A percentile compares a stretch with the other conserved stretches of the same genome.
phyloP scores from a whole-genome alignment of 2,888 invertebrate species.

The Synanthedon myopaeformis region DNA sequence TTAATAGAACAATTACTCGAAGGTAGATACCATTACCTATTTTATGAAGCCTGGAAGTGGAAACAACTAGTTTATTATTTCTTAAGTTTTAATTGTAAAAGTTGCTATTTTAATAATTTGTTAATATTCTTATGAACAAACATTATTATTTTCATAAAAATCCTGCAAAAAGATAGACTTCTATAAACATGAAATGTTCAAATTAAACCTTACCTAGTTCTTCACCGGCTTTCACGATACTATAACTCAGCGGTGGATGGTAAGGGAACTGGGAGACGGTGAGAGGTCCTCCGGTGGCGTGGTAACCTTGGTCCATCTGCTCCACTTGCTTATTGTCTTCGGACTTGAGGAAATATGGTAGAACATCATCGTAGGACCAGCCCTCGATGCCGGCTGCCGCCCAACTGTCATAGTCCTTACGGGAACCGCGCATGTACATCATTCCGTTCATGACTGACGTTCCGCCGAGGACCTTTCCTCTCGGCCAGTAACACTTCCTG shows the following conservation, averaged over 20 bases:
- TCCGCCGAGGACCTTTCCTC: slow-evolving; percentile 90
- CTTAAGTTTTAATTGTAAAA: no score
- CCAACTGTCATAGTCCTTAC: slow-evolving; percentile 90
- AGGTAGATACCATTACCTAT: no score
- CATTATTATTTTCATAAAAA: no score
- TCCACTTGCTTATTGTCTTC: slow-evolving; percentile 81
- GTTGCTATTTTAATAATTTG: no score
- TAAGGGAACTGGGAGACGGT: slow-evolving; percentile 87
- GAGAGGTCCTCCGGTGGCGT: slow-evolving; percentile 81
- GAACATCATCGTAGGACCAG: slow-evolving; percentile 90
- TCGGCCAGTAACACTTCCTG: slow-evolving; percentile 84
- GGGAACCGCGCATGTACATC: slow-evolving; percentile 93
- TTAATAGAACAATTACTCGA: no score
- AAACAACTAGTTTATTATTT: no score
- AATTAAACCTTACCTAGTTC: slow-evolving; percentile 72
- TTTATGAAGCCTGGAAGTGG: no score
- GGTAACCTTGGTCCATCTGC: slow-evolving; percentile 81
- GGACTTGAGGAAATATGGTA: slow-evolving; percentile 90
- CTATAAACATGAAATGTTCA: not conserved
- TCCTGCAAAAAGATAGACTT: not conserved
- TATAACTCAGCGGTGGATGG: slow-evolving; percentile 84
- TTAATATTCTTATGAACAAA: no score
- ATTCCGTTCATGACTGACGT: slow-evolving; percentile 95
- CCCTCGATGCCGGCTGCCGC: slow-evolving; percentile 86
- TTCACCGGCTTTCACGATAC: slow-evolving; percentile 81